Evolutionary conservation across 2,113 vertebrate species (phyloP).

Genomic region (Stercorarius parasiticus): DNA sequence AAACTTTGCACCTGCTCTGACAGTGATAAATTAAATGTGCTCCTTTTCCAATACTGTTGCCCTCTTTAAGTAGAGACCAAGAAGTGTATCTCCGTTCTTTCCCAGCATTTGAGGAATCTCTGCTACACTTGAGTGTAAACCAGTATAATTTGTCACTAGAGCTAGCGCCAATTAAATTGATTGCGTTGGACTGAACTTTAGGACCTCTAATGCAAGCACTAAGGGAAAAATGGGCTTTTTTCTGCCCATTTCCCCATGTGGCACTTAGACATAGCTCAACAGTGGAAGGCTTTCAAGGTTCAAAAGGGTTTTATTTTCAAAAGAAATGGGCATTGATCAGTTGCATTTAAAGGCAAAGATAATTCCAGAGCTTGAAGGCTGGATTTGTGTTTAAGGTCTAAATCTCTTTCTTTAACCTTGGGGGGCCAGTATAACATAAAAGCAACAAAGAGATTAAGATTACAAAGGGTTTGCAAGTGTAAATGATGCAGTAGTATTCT

Average conservation of each 20-base stretch:
- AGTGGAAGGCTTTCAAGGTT: constrained; percentile 91
- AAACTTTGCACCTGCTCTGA: constrained; percentile 88
- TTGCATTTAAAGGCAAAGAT: constrained; percentile 87
- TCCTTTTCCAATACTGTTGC: constrained; percentile 85
- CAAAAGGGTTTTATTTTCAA: constrained; percentile 99
- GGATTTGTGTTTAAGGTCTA: constrained; percentile 89
- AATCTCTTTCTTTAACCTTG: constrained; percentile 87
- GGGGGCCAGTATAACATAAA: constrained; percentile 81
- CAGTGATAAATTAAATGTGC: constrained; percentile 88
- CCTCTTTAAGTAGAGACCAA: constrained; percentile 87
- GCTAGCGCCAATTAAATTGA: constrained; percentile 94
- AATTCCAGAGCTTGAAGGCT: constrained; percentile 86
- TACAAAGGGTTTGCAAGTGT: constrained; percentile 82
- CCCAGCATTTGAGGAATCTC: constrained; percentile 80
- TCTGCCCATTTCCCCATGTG: constrained; percentile 83
- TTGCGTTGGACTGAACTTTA: constrained; percentile 92
- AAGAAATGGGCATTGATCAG: constrained; percentile 92
- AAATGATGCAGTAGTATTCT: constrained; percentile 79
- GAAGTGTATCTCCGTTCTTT: constrained; percentile 85
- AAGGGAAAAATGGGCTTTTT: constrained; percentile 86
- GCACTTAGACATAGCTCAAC: constrained; percentile 84
- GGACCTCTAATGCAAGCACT: constrained; percentile 86
- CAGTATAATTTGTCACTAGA: constrained; percentile 94
- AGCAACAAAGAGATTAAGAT: constrained; percentile 85
- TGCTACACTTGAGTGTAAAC: constrained; percentile 87